These are phyloP conservation scores for Mylabris phalerata DNA, from an alignment of 1,140 invertebrate species.

Conservation along the genomic window DNA sequence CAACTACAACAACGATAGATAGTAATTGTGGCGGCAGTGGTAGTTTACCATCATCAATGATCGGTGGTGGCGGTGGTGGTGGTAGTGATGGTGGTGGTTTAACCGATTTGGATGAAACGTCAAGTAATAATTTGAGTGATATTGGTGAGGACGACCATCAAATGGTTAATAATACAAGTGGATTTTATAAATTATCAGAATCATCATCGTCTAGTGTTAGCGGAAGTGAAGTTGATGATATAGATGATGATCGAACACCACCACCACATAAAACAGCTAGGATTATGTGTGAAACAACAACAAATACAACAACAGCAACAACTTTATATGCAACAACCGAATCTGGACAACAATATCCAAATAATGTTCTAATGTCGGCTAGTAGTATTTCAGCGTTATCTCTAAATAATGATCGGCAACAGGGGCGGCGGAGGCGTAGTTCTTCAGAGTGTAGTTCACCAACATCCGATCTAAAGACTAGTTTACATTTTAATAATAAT, in stretches of 20 bases:
- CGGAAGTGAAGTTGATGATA: slow-evolving; percentile 52
- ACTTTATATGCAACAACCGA: no score
- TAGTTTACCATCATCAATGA: slow-evolving; percentile 26
- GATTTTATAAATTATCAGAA: slow-evolving; percentile 51
- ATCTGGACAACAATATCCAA: slow-evolving; percentile 3
- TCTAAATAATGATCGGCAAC: slow-evolving; percentile 45
- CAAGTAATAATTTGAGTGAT: slow-evolving; percentile 41
- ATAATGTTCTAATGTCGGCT: slow-evolving; percentile 19
- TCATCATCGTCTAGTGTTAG: slow-evolving; percentile 48
- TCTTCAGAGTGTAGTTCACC: slow-evolving; percentile 65
- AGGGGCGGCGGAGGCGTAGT: slow-evolving; percentile 45
- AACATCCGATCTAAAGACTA: slow-evolving; percentile 52
- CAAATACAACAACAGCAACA: no score
- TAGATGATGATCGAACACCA: slow-evolving; percentile 47
- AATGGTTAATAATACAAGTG: slow-evolving; percentile 41
- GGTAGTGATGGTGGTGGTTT: slow-evolving; percentile 40
- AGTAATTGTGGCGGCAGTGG: no score
- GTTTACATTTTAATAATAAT: slow-evolving; percentile 47
- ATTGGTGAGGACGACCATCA: slow-evolving; percentile 44
- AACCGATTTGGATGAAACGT: slow-evolving; percentile 43
- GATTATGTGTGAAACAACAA: slow-evolving; percentile 25
- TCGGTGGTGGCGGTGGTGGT: slow-evolving; percentile 18
- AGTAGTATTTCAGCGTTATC: slow-evolving; percentile 37
- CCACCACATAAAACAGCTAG: slow-evolving; percentile 38
- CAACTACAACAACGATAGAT: no score